phyloP scores from a whole-genome alignment of 2,888 invertebrate genomes.

The Diaphora mendica region DNA sequence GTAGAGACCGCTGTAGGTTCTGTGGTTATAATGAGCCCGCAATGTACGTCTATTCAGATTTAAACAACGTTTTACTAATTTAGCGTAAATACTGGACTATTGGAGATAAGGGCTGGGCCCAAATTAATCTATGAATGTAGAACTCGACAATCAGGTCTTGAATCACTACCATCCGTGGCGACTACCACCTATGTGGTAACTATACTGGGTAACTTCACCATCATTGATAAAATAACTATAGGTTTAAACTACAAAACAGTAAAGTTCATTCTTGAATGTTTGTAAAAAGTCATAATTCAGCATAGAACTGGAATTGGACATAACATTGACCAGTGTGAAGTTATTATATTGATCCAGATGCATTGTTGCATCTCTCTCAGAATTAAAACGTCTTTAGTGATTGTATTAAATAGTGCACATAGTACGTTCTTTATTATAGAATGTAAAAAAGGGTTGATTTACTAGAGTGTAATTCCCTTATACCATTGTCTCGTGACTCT shows the following conservation, averaged over 20 bases:
- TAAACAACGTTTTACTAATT: neutral
- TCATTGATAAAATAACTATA: neutral
- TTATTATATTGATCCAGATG: neutral
- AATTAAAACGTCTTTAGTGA: slow-evolving; percentile 6
- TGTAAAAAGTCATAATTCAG: neutral
- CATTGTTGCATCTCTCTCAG: neutral
- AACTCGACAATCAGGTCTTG: neutral
- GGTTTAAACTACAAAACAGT: neutral
- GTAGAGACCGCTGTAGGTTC: neutral
- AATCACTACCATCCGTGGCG: neutral
- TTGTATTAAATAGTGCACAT: neutral
- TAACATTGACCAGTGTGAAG: neutral
- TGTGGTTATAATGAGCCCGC: neutral
- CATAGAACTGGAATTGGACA: neutral
- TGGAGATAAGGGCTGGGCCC: neutral
- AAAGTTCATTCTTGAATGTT: neutral
- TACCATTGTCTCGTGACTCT: neutral
- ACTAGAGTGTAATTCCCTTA: neutral
- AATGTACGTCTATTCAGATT: neutral
- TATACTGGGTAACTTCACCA: neutral
- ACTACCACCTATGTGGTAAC: neutral
- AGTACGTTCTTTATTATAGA: neutral
- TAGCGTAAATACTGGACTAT: neutral
- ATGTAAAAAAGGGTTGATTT: neutral
- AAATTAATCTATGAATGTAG: neutral